These are phyloP conservation scores for Pardalotus punctatus DNA, from an alignment of 2,113 vertebrate species.

Conservation along the genomic window DNA sequence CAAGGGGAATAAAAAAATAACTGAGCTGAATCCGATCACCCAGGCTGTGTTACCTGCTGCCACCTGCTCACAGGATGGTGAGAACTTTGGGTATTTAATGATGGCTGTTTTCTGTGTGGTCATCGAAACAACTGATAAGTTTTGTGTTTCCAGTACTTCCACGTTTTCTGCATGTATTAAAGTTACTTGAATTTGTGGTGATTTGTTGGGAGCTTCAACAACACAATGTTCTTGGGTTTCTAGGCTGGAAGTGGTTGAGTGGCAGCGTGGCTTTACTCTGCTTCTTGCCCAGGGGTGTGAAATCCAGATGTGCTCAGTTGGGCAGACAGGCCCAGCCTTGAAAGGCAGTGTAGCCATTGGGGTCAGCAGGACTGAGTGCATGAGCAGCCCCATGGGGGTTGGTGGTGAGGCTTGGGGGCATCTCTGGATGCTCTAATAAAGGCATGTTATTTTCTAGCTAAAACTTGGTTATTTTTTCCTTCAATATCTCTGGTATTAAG, in stretches of 20 bases:
- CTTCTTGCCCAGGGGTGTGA: neutral
- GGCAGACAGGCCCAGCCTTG: neutral
- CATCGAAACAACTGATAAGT: neutral
- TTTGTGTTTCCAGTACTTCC: neutral
- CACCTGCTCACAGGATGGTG: neutral
- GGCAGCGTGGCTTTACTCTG: neutral
- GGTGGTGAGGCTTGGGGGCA: neutral
- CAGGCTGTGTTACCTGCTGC: neutral
- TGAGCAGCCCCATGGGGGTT: neutral
- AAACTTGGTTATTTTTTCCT: neutral
- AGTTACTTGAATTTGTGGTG: neutral
- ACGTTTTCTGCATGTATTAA: fast-evolving
- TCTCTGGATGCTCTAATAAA: neutral
- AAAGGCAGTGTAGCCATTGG: neutral
- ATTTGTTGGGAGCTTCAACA: neutral
- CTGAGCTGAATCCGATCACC: neutral
- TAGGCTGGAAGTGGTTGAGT: neutral
- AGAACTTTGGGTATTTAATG: neutral
- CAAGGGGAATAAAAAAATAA: neutral
- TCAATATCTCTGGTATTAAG: neutral
- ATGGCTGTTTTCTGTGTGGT: neutral
- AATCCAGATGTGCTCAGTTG: neutral
- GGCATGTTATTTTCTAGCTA: neutral
- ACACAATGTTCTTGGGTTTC: neutral
- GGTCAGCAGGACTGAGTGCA: neutral